phyloP scores from a whole-genome alignment of 2,888 invertebrate genomes.

The Megastigmus dorsalis region DNA sequence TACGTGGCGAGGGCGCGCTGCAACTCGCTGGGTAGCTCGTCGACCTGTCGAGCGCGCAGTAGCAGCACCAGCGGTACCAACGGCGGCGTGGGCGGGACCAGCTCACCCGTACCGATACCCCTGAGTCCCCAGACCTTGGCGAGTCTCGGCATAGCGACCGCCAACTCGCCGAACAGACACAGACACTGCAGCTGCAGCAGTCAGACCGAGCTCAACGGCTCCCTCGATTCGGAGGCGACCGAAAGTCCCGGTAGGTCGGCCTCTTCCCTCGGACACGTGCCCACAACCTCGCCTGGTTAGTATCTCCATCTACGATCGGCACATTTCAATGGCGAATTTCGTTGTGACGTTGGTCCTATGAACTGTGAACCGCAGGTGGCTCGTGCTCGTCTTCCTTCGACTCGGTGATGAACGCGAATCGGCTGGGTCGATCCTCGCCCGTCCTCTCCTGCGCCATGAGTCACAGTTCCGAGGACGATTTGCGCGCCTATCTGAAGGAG shows the following conservation, averaged over 20 bases:
- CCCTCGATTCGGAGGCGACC: slow-evolving; percentile 77
- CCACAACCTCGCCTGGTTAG: slow-evolving; percentile 64
- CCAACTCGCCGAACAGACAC: slow-evolving; percentile 73
- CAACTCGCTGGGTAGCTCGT: slow-evolving; percentile 78
- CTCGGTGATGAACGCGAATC: slow-evolving; percentile 57
- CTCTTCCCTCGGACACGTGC: slow-evolving; percentile 65
- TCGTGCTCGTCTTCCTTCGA: slow-evolving; percentile 57
- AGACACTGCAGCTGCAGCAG: slow-evolving; percentile 83
- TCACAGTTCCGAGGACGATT: slow-evolving; percentile 79
- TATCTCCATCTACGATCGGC: slow-evolving; percentile 40
- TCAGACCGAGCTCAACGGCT: slow-evolving; percentile 82
- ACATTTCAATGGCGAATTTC: not conserved
- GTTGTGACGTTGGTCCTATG: too few relatives aligned
- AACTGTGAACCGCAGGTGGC: slow-evolving; percentile 36
- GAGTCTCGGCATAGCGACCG: slow-evolving; percentile 79
- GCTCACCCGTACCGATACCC: slow-evolving; percentile 67
- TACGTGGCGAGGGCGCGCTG: slow-evolving; percentile 77
- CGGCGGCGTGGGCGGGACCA: slow-evolving; percentile 55
- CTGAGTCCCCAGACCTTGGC: slow-evolving; percentile 80
- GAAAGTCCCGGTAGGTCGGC: slow-evolving; percentile 68
- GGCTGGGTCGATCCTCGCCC: slow-evolving; percentile 69
- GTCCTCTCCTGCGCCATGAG: slow-evolving; percentile 63
- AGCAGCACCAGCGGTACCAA: slow-evolving; percentile 56
- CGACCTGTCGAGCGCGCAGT: slow-evolving; percentile 52
- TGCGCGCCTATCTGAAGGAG: slow-evolving; percentile 85